These are phyloP conservation scores for Umimayanthus kanabou DNA, from an alignment of 92 coral and sea anemone species.

Conservation along the genomic window DNA sequence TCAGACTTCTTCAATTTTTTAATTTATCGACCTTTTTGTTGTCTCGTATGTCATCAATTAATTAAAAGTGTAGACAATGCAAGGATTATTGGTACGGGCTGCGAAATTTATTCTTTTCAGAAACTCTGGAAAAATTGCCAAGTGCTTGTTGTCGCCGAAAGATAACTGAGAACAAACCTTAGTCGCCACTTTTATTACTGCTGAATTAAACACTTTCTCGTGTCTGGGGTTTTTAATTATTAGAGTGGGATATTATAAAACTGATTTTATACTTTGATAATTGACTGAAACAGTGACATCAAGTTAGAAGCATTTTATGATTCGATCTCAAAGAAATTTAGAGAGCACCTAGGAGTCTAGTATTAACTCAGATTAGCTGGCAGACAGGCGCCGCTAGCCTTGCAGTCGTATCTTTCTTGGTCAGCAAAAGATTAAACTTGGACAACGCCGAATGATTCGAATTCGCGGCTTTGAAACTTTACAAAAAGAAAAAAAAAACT, in stretches of 20 bases:
- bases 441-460: background rate
- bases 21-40: constrained; percentile 48
- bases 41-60: constrained; percentile 45
- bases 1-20: constrained; percentile 35
- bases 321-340: background rate
- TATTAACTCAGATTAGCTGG: background rate
- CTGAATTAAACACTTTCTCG: background rate
- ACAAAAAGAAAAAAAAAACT: background rate
- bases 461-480: background rate
- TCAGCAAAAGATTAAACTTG: background rate
- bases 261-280: background rate
- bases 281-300: background rate
- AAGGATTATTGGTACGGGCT: constrained; percentile 19
- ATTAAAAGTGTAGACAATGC: constrained; percentile 36
- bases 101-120: background rate
- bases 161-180: background rate
- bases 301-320: background rate
- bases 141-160: background rate
- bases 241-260: background rate
- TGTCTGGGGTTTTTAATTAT: background rate
- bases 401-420: background rate
- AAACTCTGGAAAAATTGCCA: constrained; percentile 7
- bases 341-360: background rate
- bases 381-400: background rate
- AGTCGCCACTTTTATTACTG: background rate